Base-by-base conservation (phyloP, 2,888 invertebrate genomes). In the Lycaena phlaeas region DNA sequence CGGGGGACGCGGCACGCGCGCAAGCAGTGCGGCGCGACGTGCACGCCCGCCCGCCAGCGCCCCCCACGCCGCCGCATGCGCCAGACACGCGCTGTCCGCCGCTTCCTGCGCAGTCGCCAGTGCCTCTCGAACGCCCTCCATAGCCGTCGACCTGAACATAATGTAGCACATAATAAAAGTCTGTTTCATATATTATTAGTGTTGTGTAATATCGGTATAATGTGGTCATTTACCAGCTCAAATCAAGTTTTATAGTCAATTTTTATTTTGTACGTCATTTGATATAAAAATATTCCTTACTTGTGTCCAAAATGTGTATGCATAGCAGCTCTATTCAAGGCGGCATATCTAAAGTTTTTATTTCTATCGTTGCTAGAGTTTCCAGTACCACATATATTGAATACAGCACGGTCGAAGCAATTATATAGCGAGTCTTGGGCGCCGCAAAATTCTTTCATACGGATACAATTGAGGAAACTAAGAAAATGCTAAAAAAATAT, bases 91-190 rank as follows among this genome's bases (percentile, higher is more conserved):
- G 57, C 91, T 90, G 68, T 97, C 96, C 44, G 91, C 93, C 42
- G 92, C 91, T 74, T 95, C 94, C 68, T 96, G 96, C 2, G 96
- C 94, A 62, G 94, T 87, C 72, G 90, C 90, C 40, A 96, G 89
- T 6, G 95, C 93, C 78, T 97, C 96, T 52, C 90, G 90, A n/a
- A 97, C 86, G 10, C 94, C 91, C 43, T 90, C 89, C 61, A 92
- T 73, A 0, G 95, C 94, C 64, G 94, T 90, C 36, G 89, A 87
- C 47, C 93, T 94, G 54, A n/a, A n/a, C n/a, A n/a, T n/a, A n/a
- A n/a, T n/a, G n/a, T n/a, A n/a, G n/a, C n/a, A n/a, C n/a, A n/a
- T n/a, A n/a, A n/a, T n/a, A n/a, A n/a, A n/a, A n/a, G n/a, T n/a
- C n/a, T n/a, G n/a, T n/a, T n/a, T n/a, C n/a, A n/a, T n/a, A n/a